Evolutionary conservation across 1,140 invertebrate genomes (phyloP), one percentile per base, ranked within the genome.

Genomic region (Diuraphis noxia): DNA sequence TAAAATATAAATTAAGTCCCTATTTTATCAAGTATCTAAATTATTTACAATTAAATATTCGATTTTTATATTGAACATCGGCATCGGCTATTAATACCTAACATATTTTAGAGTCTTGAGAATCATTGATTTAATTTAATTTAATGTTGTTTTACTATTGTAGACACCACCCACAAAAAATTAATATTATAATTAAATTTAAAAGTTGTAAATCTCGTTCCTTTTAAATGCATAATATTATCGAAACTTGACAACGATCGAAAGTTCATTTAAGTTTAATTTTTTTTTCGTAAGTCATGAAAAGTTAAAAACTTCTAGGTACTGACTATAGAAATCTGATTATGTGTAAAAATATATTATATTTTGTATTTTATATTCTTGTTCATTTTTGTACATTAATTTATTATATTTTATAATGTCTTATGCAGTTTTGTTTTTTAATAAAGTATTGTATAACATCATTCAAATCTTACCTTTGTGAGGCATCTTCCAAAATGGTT

Each of bases 401-500:
- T 21, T 43, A 84, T n/a, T 84, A n/a, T 84, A 43, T 43, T 43
- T n/a, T 84, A n/a, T 84, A 43, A n/a, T n/a, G 17, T 43, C 10
- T 21, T 84, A 4, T n/a, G 34, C 30, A 6, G 4, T n/a, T 30
- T 72, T n/a, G 13, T n/a, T n/a, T 49, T n/a, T 72, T n/a, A 72
- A n/a, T n/a, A 72, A 72, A 72, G 34, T n/a, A 72, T n/a, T 6
- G 30, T 72, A 13, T n/a, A n/a, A 72, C 4, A n/a, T n/a, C 5
- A 72, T 72, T n/a, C 13, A 72, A 25, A 49, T 52, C 94, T 93
- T 93, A 96, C 95, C 95, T 95, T 96, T 96, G 93, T 96, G 95
- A 89, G 95, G 95, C 95, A 96, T 96, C 93, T 96, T 96, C 95
- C 95, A 96, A 93, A 95, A 95, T 92, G 95, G 94, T 40, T 91